A percentile compares a stretch with the other conserved stretches of the same genome.
phyloP scores from a whole-genome alignment of 2,797 vertebrate species.

The Rhincodon typus region DNA sequence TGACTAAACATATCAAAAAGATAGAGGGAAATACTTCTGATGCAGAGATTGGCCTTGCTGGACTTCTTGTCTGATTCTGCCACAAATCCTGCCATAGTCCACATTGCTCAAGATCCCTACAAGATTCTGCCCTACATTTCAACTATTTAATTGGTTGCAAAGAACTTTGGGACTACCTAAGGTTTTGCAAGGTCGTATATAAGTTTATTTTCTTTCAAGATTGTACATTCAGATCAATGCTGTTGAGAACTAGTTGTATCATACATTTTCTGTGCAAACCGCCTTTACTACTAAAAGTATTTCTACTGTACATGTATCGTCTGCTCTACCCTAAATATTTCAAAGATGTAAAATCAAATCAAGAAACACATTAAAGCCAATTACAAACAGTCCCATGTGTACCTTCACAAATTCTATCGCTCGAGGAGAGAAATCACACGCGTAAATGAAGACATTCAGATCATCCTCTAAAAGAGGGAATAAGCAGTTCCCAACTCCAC shows the following conservation, averaged over 20 bases:
- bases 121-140: too few species aligned
- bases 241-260: not conserved
- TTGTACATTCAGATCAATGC: not conserved
- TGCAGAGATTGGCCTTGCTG: too few species aligned
- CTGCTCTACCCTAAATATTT: not conserved
- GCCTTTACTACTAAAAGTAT: not conserved
- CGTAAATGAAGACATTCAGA: slow-evolving; percentile 78
- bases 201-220: not conserved
- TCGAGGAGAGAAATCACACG: slow-evolving; percentile 93
- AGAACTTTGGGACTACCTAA: not conserved
- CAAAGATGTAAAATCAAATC: not conserved
- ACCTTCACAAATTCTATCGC: slow-evolving; percentile 92
- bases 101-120: too few species aligned
- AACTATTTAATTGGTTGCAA: not conserved
- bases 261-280: not conserved
- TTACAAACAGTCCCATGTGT: slow-evolving; percentile 45
- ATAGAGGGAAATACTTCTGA: too few species aligned
- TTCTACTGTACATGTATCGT: not conserved
- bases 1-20: too few species aligned
- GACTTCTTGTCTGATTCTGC: too few species aligned
- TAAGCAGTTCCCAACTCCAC: slow-evolving; percentile 95
- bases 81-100: too few species aligned
- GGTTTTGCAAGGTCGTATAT: not conserved
- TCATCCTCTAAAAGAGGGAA: slow-evolving; percentile 89
- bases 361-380: slow-evolving; percentile 37